Evolutionary conservation across 2,888 invertebrate genomes (phyloP).

Genomic region (Athalia cordata): DNA sequence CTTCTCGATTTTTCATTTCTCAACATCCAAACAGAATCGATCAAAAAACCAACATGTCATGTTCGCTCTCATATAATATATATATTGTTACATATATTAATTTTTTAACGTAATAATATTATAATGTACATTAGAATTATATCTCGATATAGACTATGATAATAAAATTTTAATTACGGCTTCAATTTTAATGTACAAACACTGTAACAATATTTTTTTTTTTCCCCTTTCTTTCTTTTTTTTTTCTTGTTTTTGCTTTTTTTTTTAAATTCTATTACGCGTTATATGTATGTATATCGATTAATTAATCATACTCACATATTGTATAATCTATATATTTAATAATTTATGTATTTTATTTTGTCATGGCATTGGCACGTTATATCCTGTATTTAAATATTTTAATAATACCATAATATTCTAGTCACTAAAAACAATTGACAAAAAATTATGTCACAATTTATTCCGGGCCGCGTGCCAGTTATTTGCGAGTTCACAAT

Average conservation of each 20-base stretch:
- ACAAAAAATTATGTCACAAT: constrained; percentile 52
- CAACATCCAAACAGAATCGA: not conserved
- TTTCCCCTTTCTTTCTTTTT: not conserved
- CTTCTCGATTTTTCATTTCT: not conserved
- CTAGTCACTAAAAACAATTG: constrained; percentile 55
- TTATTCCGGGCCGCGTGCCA: not conserved
- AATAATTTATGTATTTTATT: constrained; percentile 17
- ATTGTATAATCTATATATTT: not conserved
- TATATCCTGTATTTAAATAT: constrained; percentile 47
- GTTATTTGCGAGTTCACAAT: not conserved
- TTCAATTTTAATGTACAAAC: constrained; percentile 41
- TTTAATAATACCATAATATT: constrained; percentile 4
- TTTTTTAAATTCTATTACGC: not conserved
- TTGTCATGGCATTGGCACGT: constrained; percentile 47
- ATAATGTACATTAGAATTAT: not conserved
- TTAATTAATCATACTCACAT: not conserved
- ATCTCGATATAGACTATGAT: not conserved
- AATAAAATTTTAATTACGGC: constrained; percentile 32
- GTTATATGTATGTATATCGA: not conserved
- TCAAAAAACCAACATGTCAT: not conserved
- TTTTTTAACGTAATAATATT: not conserved
- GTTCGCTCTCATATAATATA: not conserved
- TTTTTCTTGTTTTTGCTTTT: not conserved
- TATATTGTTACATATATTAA: not conserved
- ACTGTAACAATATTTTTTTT: constrained; percentile 29